These are phyloP conservation scores for Matsumurasca onukii DNA, from an alignment of 1,140 invertebrate genomes.

Conservation along the genomic window DNA sequence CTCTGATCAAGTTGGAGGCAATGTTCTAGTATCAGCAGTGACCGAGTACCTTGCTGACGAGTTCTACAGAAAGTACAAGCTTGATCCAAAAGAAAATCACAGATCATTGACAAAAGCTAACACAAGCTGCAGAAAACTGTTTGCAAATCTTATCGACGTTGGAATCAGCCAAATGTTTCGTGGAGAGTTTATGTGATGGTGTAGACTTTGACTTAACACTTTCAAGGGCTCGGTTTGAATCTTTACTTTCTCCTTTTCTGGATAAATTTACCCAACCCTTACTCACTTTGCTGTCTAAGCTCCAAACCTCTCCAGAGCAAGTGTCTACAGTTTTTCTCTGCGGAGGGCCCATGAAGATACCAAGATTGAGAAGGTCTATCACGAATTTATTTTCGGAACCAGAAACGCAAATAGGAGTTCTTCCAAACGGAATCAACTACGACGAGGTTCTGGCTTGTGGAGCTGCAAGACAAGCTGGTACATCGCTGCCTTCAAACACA, in stretches of 20 bases:
- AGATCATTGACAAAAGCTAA: slow-evolving; percentile 18
- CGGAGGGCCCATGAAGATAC: slow-evolving; percentile 16
- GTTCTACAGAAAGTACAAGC: slow-evolving; percentile 18
- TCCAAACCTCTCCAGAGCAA: background rate
- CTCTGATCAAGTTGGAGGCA: background rate
- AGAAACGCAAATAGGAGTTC: background rate
- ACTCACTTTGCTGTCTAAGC: background rate
- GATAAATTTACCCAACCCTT: background rate
- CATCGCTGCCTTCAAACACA: background rate
- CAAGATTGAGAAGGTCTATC: slow-evolving; percentile 16
- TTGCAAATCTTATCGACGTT: slow-evolving; percentile 7
- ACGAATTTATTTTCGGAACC: background rate
- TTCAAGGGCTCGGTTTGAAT: slow-evolving; percentile 20
- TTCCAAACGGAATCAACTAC: slow-evolving; percentile 6
- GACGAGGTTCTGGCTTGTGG: slow-evolving; percentile 24
- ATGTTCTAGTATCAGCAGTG: background rate
- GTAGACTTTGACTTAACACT: slow-evolving; percentile 21
- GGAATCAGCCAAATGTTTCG: slow-evolving; percentile 20
- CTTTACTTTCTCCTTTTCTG: slow-evolving; percentile 8
- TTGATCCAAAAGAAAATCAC: slow-evolving; percentile 13
- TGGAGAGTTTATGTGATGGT: slow-evolving; percentile 17
- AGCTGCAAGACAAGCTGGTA: slow-evolving; percentile 13
- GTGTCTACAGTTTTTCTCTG: slow-evolving; percentile 7
- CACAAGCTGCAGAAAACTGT: slow-evolving; percentile 9
- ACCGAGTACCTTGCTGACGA: slow-evolving; percentile 15